Evolutionary conservation across 30 jellyfish, hydroid and myxozoan genomes (phyloP).

Genomic region (Clytia hemisphaerica): DNA sequence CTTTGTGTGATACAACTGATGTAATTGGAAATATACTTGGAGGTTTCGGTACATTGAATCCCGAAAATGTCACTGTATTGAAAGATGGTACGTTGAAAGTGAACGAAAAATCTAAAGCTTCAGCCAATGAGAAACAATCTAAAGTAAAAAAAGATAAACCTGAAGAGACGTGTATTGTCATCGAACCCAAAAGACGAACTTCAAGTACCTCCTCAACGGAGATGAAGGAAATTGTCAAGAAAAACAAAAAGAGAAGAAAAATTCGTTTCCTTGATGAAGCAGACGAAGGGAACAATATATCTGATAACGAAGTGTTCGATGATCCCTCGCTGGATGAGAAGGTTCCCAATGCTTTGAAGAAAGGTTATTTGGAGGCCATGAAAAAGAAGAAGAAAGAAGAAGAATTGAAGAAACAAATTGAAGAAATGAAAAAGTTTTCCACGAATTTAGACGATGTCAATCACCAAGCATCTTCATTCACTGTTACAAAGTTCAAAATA

Average conservation of each 20-base stretch:
- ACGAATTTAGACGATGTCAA: no score
- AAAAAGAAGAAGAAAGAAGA: neutral
- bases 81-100: constrained; percentile 46
- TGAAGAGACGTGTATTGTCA: neutral
- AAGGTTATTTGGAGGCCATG: neutral
- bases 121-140: neutral
- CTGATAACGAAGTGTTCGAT: no score
- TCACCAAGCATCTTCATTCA: no score
- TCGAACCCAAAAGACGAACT: neutral
- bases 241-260: neutral
- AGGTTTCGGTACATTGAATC: constrained; percentile 58
- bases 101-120: neutral
- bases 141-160: neutral
- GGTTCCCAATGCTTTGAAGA: neutral
- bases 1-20: constrained; percentile 25
- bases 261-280: constrained; percentile 12
- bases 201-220: neutral
- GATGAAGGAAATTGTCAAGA: neutral
- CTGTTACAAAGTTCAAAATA: no score
- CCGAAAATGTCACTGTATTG: constrained; percentile 41
- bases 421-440: no score
- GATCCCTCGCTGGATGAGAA: no score
- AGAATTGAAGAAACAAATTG: neutral
- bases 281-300: no score
- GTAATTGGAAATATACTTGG: constrained; percentile 45